Evolutionary conservation across 2,113 vertebrate species (phyloP).

Genomic region (Engystomops pustulosus): DNA sequence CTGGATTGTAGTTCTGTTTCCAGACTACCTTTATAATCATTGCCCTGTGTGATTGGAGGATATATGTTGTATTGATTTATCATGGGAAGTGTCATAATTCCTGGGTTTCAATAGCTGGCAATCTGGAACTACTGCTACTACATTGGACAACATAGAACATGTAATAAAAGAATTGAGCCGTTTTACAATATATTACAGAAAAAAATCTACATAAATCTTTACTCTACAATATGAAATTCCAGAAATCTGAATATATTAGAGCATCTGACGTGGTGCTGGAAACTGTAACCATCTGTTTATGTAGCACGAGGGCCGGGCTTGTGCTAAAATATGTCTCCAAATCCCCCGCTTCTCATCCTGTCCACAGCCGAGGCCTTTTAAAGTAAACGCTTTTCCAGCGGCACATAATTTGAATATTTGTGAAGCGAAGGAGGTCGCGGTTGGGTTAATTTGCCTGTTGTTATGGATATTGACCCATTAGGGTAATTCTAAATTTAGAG

Average conservation of each 20-base stretch:
- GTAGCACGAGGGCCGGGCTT: neutral
- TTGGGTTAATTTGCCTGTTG: slow-evolving; percentile 62
- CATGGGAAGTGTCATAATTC: no score
- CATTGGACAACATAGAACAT: neutral
- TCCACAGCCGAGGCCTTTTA: slow-evolving; percentile 60
- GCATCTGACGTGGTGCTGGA: neutral
- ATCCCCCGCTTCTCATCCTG: neutral
- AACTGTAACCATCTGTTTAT: neutral
- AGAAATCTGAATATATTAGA: neutral
- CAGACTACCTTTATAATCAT: no score
- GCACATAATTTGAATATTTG: slow-evolving; percentile 66
- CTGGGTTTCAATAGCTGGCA: no score
- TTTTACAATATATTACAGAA: no score
- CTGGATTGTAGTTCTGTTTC: no score
- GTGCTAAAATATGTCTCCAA: slow-evolving; percentile 1
- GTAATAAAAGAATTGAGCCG: neutral
- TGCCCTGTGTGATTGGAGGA: no score
- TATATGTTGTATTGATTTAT: no score
- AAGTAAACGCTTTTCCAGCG: slow-evolving; percentile 55
- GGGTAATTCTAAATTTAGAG: slow-evolving; percentile 68
- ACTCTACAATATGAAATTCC: neutral
- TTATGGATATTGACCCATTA: slow-evolving; percentile 64
- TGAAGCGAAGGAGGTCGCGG: slow-evolving; percentile 59
- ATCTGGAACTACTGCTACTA: no score
- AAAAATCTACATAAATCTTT: no score